Base-by-base conservation (phyloP, 2,888 invertebrate genomes). In the Lymantria monacha region DNA sequence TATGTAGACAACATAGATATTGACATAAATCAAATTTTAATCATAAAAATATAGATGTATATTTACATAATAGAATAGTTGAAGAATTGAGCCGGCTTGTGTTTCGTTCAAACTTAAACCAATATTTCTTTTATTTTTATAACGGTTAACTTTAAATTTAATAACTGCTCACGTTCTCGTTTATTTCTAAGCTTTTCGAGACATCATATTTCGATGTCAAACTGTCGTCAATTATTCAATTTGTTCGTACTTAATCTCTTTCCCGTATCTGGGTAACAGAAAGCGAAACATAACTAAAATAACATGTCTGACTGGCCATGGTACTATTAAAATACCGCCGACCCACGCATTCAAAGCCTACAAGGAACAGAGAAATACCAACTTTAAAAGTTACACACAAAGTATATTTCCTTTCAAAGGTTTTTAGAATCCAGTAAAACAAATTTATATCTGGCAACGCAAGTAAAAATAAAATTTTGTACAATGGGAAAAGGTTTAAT, bases 301-400 rank as follows among this genome's bases (percentile, higher is more conserved):
- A 70, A 61, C 69, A 66, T 67, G 66, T 62, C 66, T 49, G 63
- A 63, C 75, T 65, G 67, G 72, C 63, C 69, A 58, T 55, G 54
- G 66, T 56, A 63, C 76, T 72, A 83, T 83, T 82, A 83, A 82
- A 79, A 83, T 83, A 80, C 81, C 82, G 65, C 57, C 63, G 57
- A 49, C 74, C 77, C 72, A 79, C 79, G 78, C 76, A 66, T 63
- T 57, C 53, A 46, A 49, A 66, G 55, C 66, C 61, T 59, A 60
- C 52, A 46, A 49, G 14, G 15, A 49, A 49, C 69, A 61, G 49
- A 51, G 66, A 47, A 68, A 74, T 70, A 70, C 62, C 58, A 52
- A 63, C 66, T 66, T 69, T 80, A 72, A 68, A 49, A 46, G 46
- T 14, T 14, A 30, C 30, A 33, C 14, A 9, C 30, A 49, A 15